These are phyloP conservation scores for Columba guinea DNA, from an alignment of 2,797 vertebrate genomes.

Conservation along the genomic window DNA sequence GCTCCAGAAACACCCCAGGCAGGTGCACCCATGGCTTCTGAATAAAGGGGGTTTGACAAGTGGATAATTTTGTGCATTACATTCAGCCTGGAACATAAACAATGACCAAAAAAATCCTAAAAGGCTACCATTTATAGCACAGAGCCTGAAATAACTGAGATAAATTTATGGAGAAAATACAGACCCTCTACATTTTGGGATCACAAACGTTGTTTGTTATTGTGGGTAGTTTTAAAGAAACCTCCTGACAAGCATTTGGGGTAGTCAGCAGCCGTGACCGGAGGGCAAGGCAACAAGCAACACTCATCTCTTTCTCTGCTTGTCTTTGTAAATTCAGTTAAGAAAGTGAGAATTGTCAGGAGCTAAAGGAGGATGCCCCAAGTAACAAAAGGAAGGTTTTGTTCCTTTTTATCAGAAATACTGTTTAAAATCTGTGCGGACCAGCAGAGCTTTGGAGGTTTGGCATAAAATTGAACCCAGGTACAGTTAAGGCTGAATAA, in stretches of 20 bases:
- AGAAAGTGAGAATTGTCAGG: not conserved
- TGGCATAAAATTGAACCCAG: not conserved
- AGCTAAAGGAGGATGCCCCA: not conserved
- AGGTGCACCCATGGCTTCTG: not conserved
- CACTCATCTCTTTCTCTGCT: not conserved
- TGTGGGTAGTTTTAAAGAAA: not conserved
- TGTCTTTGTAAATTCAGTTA: not conserved
- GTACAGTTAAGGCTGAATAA: not conserved
- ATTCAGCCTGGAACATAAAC: accelerated
- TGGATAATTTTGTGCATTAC: not conserved
- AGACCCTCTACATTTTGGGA: accelerated
- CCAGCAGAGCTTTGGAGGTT: not conserved
- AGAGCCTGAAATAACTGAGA: not conserved
- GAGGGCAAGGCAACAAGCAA: not conserved
- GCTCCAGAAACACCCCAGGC: not conserved
- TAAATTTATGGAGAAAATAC: not conserved
- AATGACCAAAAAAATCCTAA: not conserved
- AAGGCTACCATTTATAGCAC: not conserved
- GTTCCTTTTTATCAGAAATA: not conserved
- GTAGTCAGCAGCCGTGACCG: not conserved
- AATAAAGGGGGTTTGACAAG: not conserved
- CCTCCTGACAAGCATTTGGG: not conserved
- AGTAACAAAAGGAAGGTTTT: not conserved
- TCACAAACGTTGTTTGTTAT: not conserved
- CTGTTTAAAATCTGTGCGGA: not conserved